Evolutionary conservation across 2,797 vertebrate species (phyloP).

Genomic region (Gymnothorax reevesii): DNA sequence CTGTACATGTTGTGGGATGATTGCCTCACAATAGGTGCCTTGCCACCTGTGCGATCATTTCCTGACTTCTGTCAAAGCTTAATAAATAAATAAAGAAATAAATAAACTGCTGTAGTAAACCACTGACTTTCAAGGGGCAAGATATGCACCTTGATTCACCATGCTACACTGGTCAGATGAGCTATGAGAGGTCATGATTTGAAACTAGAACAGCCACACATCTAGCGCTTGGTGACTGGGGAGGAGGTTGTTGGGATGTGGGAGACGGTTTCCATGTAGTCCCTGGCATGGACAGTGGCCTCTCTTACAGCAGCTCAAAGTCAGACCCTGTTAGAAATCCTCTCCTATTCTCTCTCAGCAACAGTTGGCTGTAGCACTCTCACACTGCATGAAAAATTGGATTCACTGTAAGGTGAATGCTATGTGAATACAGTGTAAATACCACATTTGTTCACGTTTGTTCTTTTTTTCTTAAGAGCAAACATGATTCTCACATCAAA

Average conservation of each 20-base stretch:
- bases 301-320: not conserved
- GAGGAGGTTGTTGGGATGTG: not conserved
- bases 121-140: not conserved
- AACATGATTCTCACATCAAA: too few species aligned
- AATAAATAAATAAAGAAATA: too few species aligned
- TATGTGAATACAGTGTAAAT: too few species aligned
- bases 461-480: too few species aligned
- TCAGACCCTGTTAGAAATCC: not conserved
- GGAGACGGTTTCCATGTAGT: slow-evolving; percentile 26
- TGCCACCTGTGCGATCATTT: too few species aligned
- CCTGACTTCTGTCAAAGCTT: too few species aligned
- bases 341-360: slow-evolving; percentile 5
- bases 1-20: too few species aligned
- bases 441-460: too few species aligned
- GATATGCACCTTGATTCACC: too few species aligned
- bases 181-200: not conserved
- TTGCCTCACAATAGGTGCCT: too few species aligned
- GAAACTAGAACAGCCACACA: slow-evolving; percentile 31
- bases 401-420: too few species aligned
- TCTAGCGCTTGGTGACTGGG: slow-evolving; percentile 27
- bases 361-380: not conserved
- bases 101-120: not conserved
- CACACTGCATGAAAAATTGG: not conserved
- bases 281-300: not conserved
- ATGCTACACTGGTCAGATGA: not conserved